These are phyloP conservation scores for Dicroscelio sp. DNA, from an alignment of 2,888 invertebrate species.

Conservation along the genomic window DNA sequence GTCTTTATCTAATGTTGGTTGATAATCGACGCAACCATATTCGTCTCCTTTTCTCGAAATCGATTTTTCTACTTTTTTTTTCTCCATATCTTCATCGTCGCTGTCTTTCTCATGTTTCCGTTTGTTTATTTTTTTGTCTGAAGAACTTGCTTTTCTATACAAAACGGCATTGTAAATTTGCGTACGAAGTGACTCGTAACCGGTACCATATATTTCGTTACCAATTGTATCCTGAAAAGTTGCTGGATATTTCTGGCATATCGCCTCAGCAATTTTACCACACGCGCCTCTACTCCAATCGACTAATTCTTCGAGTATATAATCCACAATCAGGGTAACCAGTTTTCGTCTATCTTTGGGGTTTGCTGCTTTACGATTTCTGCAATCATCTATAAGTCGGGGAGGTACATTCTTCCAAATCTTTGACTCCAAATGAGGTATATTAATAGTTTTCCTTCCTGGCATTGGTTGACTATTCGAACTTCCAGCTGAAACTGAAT, in stretches of 20 bases:
- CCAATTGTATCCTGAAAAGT: not conserved
- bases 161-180: constrained; percentile 49
- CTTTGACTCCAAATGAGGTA: too few relatives aligned
- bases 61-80: not conserved
- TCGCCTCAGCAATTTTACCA: not conserved
- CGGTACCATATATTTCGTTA: constrained; percentile 30
- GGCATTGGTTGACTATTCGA: too few relatives aligned
- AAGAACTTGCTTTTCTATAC: constrained; percentile 37
- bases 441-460: too few relatives aligned
- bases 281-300: too few relatives aligned
- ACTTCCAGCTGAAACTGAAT: too few relatives aligned
- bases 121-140: not conserved
- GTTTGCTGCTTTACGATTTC: too few relatives aligned
- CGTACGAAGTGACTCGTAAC: constrained; percentile 18
- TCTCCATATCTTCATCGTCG: constrained; percentile 48
- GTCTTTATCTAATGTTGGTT: not conserved
- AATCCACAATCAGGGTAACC: too few relatives aligned
- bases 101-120: not conserved
- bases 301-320: too few relatives aligned
- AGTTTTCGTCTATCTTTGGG: too few relatives aligned
- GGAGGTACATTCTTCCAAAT: too few relatives aligned
- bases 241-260: not conserved
- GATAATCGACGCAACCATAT: not conserved
- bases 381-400: too few relatives aligned
- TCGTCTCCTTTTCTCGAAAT: not conserved